Evolutionary conservation across 2,888 invertebrate genomes (phyloP), one percentile per base, ranked within the genome.

Genomic region (Phalera bucephala): DNA sequence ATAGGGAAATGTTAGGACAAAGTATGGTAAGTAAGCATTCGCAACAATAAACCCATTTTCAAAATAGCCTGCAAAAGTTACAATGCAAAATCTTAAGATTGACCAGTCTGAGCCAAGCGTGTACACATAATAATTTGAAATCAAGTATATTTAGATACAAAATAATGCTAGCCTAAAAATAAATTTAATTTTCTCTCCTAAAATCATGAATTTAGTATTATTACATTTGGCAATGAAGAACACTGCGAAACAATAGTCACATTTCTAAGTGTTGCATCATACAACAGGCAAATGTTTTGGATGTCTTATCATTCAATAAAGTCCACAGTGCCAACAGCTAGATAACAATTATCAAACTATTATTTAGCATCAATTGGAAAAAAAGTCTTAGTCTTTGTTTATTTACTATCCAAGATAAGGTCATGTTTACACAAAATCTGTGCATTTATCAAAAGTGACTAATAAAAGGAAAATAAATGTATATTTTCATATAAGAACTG

Each of bases 251-350:
- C 3, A 17, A 17, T 17, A 44, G 46, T 46, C 33, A 40, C 47
- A 51, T 62, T 61, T 57, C 53, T 43, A 26, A 10, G 22, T 55
- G 59, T 74, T 74, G 70, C 73, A 72, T 74, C 73, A 72, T 60
- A 56, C 51, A 54, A 31, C 32, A 33, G 40, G 60, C 48, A 46
- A 57, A 10, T 59, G 52, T 60, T 63, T 43, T 57, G 58, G 41
- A 44, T 46, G 36, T 52, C 53, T 66, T 65, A 68, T 69, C 70
- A 51, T 13, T 28, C 22, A 43, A 38, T 28, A 47, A 19, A 31
- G 17, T 5, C 17, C 27, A 26, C 36, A 32, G 39, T 40, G 39
- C 25, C 34, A 51, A 47, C 51, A 57, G 42, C 40, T 17, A 45
- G 40, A 37, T 45, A 33, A 38, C 35, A 43, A 28, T 48, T 60